These are phyloP conservation scores for Macrophya annulata DNA, from an alignment of 2,888 invertebrate genomes.

Conservation along the genomic window DNA sequence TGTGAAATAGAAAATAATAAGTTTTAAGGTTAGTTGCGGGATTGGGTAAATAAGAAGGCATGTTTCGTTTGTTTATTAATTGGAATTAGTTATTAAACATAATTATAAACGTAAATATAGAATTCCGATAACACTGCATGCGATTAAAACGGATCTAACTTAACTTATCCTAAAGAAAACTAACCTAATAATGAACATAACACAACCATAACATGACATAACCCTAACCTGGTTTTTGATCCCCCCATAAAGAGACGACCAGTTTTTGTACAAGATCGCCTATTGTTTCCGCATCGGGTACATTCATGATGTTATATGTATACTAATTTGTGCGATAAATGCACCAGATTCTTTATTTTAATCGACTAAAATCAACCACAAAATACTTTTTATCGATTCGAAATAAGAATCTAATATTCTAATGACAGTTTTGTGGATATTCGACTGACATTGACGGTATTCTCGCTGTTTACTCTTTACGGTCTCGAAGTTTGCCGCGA, in stretches of 20 bases:
- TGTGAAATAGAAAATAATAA: neutral
- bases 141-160: neutral
- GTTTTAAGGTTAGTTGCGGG: neutral
- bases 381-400: neutral
- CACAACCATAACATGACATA: constrained; percentile 27
- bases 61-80: neutral
- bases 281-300: constrained; percentile 72
- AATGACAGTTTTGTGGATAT: neutral
- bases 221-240: constrained; percentile 75
- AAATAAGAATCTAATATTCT: neutral
- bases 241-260: constrained; percentile 75
- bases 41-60: neutral
- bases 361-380: neutral
- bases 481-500: neutral
- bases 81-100: constrained; percentile 8
- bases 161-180: neutral
- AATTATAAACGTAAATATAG: neutral
- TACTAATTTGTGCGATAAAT: neutral
- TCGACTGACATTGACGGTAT: constrained; percentile 36
- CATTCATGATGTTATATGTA: constrained; percentile 68
- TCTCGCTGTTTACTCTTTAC: constrained; percentile 23
- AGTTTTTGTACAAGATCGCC: constrained; percentile 76
- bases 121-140: neutral
- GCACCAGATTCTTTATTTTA: neutral
- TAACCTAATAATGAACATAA: neutral